Evolutionary conservation across 2,113 vertebrate genomes (phyloP), one percentile per base, ranked within the genome.

Genomic region (Xyrauchen texanus): DNA sequence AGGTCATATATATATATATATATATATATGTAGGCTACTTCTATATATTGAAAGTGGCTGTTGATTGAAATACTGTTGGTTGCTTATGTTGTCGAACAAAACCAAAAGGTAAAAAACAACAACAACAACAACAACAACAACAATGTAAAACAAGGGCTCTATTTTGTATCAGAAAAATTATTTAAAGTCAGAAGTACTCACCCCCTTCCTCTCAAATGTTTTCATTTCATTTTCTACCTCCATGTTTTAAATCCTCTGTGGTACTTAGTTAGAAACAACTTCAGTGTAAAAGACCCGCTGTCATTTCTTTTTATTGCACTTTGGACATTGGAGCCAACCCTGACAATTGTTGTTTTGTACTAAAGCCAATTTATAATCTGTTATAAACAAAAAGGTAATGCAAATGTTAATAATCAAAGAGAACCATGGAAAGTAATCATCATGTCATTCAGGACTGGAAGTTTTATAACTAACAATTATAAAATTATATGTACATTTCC

Each of bases 191-290:
- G 0, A 46, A 42, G 73, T 45, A 87, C 91, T 93, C 83, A 92
- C 92, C 86, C 91, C 92, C 80, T 11, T 88, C 79, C 81, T 86
- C 81, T 90, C 88, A 46, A 0, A 77, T 34, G 83, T 80, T 34
- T 65, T 82, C 68, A 15, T 58, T n/a, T 85, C 55, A n/a, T 82
- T 46, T 0, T 16, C 42, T 58, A 85, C 60, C 0, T 7, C 77
- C 90, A 92, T 90, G 81, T 9, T 82, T 73, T 21, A 49, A 68
- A 42, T 15, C 12, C 4, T 7, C 61, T 68, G 6, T 13, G 49
- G 60, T 34, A 34, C 21, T 34, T 47, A 4, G 4, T 68, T 53
- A 47, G 11, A 58, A 68, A 62, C n/a, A 66, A 21, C 42, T 67
- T 46, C 9, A 8, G 53, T 8, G 4, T 51, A 75, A 13, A 60